Conservation (phyloP, 2,797 vertebrate species). For the Tarsius wallacei region DNA sequence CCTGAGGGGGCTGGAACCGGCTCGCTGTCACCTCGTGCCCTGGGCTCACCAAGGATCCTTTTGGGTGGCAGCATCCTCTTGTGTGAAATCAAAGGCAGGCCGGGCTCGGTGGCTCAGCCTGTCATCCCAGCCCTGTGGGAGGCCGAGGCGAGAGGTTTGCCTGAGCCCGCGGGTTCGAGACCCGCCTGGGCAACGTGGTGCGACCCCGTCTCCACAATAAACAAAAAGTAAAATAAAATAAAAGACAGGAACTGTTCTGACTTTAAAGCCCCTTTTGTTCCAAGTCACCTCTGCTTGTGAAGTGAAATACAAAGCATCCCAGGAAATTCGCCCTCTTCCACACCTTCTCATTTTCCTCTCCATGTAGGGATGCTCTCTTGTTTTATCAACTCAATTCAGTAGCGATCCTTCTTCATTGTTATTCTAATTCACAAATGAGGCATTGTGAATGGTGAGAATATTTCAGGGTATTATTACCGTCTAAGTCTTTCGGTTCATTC, state of each 20-base stretch:
- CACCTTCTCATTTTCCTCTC: not conserved
- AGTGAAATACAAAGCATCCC: not conserved
- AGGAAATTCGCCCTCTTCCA: not conserved
- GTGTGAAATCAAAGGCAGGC: not conserved
- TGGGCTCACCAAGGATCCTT: not conserved
- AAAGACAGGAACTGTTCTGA: not conserved
- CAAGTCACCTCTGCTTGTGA: not conserved
- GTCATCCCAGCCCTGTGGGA: no score
- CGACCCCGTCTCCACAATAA: no score
- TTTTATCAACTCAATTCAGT: not conserved
- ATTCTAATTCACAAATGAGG: not conserved
- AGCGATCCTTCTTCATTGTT: not conserved
- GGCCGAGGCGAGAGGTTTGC: no score
- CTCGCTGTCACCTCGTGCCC: not conserved
- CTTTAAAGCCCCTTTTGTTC: not conserved
- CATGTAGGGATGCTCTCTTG: not conserved
- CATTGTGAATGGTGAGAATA: not conserved
- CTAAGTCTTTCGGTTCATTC: not conserved
- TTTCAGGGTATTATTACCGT: not conserved
- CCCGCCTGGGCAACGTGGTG: no score
- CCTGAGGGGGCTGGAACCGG: not conserved
- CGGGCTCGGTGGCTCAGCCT: no score
- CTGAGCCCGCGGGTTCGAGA: no score
- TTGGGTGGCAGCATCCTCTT: not conserved
- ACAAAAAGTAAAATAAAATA: not conserved